A percentile compares a stretch with the other conserved stretches of the same genome.
phyloP scores from a whole-genome alignment of 2,888 invertebrate species.

The Diaphora mendica region DNA sequence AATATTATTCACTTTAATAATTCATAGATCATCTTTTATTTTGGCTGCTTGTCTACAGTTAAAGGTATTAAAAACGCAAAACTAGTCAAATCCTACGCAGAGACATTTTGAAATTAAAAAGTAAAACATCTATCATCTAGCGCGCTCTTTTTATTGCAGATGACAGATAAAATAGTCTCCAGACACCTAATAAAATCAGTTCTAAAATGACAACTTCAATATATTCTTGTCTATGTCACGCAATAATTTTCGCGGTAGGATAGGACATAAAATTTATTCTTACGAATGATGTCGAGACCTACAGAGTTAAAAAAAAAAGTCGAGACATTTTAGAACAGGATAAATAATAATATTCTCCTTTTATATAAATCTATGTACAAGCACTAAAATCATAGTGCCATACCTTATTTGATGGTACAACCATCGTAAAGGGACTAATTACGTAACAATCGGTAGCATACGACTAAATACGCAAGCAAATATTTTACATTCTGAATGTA shows the following conservation, averaged over 20 bases:
- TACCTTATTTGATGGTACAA: background rate
- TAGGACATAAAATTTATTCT: background rate
- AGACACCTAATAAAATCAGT: slow-evolving; percentile 6
- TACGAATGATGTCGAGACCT: background rate
- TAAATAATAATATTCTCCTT: background rate
- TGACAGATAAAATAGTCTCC: slow-evolving; percentile 38
- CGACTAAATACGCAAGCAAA: slow-evolving; percentile 18
- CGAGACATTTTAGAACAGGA: background rate
- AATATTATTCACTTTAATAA: background rate
- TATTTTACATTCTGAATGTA: slow-evolving; percentile 38
- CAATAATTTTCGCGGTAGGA: slow-evolving; percentile 7
- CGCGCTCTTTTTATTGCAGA: slow-evolving; percentile 34
- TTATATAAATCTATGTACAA: background rate
- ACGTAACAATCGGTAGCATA: slow-evolving; percentile 15
- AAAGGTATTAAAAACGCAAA: background rate
- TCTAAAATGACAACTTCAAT: background rate
- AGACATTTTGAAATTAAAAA: background rate
- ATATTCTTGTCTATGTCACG: slow-evolving; percentile 2
- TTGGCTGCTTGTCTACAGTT: background rate
- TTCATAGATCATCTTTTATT: background rate
- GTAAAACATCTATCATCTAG: slow-evolving; percentile 1
- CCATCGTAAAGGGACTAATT: slow-evolving; percentile 18
- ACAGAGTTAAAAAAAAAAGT: background rate
- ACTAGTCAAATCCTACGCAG: background rate
- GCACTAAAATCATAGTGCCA: background rate